These are phyloP conservation scores for Xylota sylvarum DNA, from an alignment of 2,888 invertebrate species.

Conservation along the genomic window DNA sequence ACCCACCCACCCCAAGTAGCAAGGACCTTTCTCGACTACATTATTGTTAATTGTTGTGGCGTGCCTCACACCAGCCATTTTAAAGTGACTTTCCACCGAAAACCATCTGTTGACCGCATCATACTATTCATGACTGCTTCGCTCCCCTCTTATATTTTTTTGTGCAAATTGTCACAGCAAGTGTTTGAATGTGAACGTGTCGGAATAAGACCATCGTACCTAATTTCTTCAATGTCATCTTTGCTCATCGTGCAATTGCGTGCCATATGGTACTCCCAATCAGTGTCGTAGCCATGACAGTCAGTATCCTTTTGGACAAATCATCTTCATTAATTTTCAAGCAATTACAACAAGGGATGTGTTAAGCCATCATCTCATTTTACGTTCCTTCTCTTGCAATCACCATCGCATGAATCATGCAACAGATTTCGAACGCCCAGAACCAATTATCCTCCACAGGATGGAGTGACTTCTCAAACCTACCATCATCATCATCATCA, in stretches of 20 bases:
- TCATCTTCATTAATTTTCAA: slow-evolving; percentile 63
- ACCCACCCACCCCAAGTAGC: background rate
- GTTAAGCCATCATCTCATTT: slow-evolving; percentile 1
- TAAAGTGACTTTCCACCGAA: background rate
- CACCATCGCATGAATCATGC: slow-evolving; percentile 61
- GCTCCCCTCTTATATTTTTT: background rate
- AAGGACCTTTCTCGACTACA: slow-evolving; percentile 17
- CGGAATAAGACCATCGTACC: slow-evolving; percentile 11
- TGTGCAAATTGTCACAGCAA: slow-evolving; percentile 15
- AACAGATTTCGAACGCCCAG: slow-evolving; percentile 56
- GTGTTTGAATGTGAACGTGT: slow-evolving; percentile 15
- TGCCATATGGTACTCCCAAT: slow-evolving; percentile 35
- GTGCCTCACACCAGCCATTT: slow-evolving; percentile 10
- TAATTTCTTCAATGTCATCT: slow-evolving; percentile 3
- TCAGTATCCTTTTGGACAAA: slow-evolving; percentile 20
- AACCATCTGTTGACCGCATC: slow-evolving; percentile 35
- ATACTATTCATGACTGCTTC: slow-evolving; percentile 12
- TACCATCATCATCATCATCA: slow-evolving; percentile 15
- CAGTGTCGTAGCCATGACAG: slow-evolving; percentile 4
- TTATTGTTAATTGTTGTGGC: slow-evolving; percentile 18
- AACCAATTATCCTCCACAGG: slow-evolving; percentile 27
- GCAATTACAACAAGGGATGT: slow-evolving; percentile 39
- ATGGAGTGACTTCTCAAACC: background rate
- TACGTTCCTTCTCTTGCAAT: slow-evolving; percentile 13
- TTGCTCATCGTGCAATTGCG: slow-evolving; percentile 29